Conservation (phyloP, 2,888 invertebrate genomes). For the Orchesellides sinensis region DNA sequence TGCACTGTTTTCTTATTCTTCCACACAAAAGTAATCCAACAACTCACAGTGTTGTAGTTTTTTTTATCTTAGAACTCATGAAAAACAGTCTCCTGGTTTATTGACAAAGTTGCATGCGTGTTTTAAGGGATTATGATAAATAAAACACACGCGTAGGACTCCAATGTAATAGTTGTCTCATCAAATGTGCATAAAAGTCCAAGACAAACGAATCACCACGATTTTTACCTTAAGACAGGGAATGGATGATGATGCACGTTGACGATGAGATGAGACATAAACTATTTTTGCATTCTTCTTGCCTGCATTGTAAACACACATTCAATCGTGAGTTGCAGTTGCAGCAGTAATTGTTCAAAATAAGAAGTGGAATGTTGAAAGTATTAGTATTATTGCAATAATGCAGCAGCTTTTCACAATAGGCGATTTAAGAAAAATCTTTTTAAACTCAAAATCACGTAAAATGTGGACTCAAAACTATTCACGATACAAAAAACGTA, state of each 20-base stretch:
- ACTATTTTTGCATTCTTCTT: constrained; percentile 1
- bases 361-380: constrained; percentile 10
- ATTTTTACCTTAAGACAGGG: neutral
- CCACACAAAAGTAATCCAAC: too few species aligned
- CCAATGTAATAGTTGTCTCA: neutral
- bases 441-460: constrained; percentile 31
- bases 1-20: neutral
- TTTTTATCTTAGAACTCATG: neutral
- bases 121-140: neutral
- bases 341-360: too few species aligned
- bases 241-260: constrained; percentile 1
- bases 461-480: constrained; percentile 1
- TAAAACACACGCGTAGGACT: neutral
- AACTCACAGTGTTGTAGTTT: neutral
- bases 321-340: too few species aligned
- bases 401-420: neutral
- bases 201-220: neutral
- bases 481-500: constrained; percentile 11
- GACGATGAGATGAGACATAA: neutral
- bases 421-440: neutral
- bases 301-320: too few species aligned
- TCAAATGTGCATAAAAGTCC: constrained; percentile 1
- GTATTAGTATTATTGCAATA: constrained; percentile 9
- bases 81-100: neutral
- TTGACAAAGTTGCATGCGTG: neutral